Evolutionary conservation across 2,888 invertebrate genomes (phyloP).

Genomic region (Hypselothyrea guttata): DNA sequence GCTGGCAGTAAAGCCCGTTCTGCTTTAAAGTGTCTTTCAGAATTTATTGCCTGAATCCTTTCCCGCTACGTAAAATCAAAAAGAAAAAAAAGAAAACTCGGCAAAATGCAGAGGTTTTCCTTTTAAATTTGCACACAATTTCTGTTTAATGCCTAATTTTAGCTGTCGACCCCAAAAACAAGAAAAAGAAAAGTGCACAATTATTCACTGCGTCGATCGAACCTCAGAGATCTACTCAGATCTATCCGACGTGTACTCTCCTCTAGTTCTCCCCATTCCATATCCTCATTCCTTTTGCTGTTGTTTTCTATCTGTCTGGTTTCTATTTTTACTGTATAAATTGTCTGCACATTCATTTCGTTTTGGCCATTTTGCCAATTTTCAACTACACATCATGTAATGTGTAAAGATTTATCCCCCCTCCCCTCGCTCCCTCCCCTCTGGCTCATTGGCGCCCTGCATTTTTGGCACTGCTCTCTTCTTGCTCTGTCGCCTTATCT

Average conservation of each 20-base stretch:
- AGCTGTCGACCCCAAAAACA: conserved; percentile 29
- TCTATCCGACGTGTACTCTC: not conserved
- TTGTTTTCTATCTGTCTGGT: conserved; percentile 33
- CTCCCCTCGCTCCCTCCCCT: not conserved
- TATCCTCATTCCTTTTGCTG: conserved; percentile 9
- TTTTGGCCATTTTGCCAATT: conserved; percentile 64
- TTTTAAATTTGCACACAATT: conserved; percentile 20
- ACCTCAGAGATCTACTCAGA: not conserved
- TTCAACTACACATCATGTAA: conserved; percentile 73
- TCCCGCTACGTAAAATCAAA: conserved; percentile 16
- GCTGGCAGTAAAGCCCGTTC: conserved; percentile 27
- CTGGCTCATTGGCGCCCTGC: conserved; percentile 27
- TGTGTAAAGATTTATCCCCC: conserved; percentile 24
- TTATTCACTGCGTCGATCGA: conserved; percentile 61
- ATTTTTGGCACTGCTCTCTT: conserved; percentile 17
- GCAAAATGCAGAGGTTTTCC: conserved; percentile 26
- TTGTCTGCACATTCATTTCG: conserved; percentile 54
- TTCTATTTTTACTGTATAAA: conserved; percentile 60
- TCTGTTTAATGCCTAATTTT: conserved; percentile 36
- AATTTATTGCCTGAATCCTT: conserved; percentile 72
- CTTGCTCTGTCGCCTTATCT: conserved; percentile 56
- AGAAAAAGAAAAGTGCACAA: conserved; percentile 57
- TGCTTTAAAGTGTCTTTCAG: conserved; percentile 59
- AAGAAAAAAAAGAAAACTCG: conserved; percentile 25
- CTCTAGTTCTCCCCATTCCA: not conserved